Base-by-base conservation (phyloP, 2,797 vertebrate genomes). In the Esox masquinongy region DNA sequence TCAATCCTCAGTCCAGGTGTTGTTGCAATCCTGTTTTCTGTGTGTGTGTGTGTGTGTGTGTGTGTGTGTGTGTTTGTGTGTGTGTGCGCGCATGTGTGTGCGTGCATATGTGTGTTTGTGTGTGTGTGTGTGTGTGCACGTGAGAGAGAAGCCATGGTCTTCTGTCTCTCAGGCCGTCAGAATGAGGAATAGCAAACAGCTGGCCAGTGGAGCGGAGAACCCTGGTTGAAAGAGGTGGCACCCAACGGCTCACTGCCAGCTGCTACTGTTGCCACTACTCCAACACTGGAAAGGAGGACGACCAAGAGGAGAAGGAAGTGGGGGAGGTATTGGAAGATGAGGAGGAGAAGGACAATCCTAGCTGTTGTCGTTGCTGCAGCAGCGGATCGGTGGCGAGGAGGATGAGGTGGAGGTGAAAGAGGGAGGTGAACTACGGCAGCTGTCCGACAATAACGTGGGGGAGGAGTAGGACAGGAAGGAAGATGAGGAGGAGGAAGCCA, bases 161-260 rank as follows among this genome's bases (percentile, higher is more conserved):
- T 78, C 69, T 79, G 78, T 86, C 84, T 84, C 53, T 81, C 77
- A 79, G 86, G 82, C 87, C 43, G 81, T 92, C 89, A 90, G 87
- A 77, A 89, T 94, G 93, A 96, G 88, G 84, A 92, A 94, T 91
- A 75, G 90, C 83, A 83, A 92, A 89, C 92, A 93, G 91, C 93
- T 96, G 94, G 92, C 86, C 80, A 84, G 84, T 87, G 67, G 69
- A 11, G 22, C 11, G 56, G 56, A 83, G 59, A 87, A 85, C 75
- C 82, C 50, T 73, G 79, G 88, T 88, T 89, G 82, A 89, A 88
- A 89, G 85, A 59, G 72, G 74, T 89, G 87, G 89, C 86, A 81
- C 85, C 77, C 80, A 79, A 79, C 76, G 56, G 80, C 79, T 83
- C 75, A 22, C 70, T 82, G 79, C 80, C 91, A 94, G 93, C 90